phyloP scores from a whole-genome alignment of 2,888 invertebrate genomes.

The Agrilus mali region DNA sequence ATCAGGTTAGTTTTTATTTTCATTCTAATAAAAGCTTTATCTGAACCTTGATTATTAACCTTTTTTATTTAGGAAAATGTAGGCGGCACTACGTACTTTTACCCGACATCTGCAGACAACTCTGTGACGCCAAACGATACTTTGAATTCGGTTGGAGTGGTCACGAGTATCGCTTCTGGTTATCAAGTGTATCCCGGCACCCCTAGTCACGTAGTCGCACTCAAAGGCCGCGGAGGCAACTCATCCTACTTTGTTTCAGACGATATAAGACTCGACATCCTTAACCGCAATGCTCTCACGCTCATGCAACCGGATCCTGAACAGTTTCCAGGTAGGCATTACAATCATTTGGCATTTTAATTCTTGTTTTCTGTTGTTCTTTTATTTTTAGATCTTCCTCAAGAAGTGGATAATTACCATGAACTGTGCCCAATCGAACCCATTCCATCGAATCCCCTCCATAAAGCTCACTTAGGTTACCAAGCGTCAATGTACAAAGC shows the following conservation, averaged over 20 bases:
- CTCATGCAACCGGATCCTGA: constrained; percentile 62
- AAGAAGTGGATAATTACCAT: constrained; percentile 82
- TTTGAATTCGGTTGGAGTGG: constrained; percentile 30
- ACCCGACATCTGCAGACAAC: constrained; percentile 46
- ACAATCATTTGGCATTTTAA: background rate
- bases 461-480: constrained; percentile 58
- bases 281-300: constrained; percentile 59
- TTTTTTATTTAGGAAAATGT: constrained; percentile 62
- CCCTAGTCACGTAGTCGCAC: constrained; percentile 44
- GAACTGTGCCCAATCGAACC: constrained; percentile 78
- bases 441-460: constrained; percentile 38
- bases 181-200: constrained; percentile 53
- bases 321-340: constrained; percentile 42
- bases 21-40: background rate
- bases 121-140: constrained; percentile 33
- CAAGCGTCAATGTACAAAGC: constrained; percentile 85
- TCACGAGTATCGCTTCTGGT: constrained; percentile 32
- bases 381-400: constrained; percentile 56
- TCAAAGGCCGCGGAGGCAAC: constrained; percentile 37
- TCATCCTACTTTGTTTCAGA: constrained; percentile 75
- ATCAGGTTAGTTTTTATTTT: constrained; percentile 22
- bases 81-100: constrained; percentile 92
- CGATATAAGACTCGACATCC: constrained; percentile 65
- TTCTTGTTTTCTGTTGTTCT: constrained; percentile 2
- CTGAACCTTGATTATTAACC: background rate